phyloP scores from a whole-genome alignment of 2,797 vertebrate genomes.

The Spinus pinus region DNA sequence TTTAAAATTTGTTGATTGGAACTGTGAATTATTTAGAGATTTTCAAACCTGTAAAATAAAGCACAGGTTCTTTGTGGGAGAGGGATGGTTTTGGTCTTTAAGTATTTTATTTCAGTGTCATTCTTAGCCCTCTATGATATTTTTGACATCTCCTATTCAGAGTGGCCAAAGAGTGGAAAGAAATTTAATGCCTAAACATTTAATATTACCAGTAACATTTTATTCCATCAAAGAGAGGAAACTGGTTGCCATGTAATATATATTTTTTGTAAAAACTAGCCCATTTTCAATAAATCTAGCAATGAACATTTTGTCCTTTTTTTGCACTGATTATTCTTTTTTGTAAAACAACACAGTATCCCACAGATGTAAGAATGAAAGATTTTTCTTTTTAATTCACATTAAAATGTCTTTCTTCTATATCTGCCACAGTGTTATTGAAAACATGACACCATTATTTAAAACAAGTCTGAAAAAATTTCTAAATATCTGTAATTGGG shows the following conservation, averaged over 20 bases:
- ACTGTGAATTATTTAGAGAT: background rate
- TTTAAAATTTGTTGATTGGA: background rate
- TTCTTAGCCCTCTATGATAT: background rate
- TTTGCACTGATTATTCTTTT: background rate
- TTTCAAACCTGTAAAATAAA: background rate
- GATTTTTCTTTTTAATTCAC: background rate
- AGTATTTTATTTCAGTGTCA: background rate
- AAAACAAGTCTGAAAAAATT: slow-evolving; percentile 51
- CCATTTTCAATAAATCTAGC: background rate
- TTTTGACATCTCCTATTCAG: background rate
- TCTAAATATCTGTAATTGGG: slow-evolving; percentile 49
- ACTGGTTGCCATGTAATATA: background rate
- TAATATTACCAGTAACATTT: background rate
- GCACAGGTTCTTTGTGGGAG: fast-evolving
- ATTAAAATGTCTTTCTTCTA: background rate
- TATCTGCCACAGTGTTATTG: background rate
- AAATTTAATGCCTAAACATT: background rate
- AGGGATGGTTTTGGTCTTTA: background rate
- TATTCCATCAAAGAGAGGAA: background rate
- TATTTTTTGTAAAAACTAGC: background rate
- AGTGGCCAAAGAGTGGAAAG: background rate
- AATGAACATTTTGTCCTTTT: background rate
- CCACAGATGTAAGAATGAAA: background rate
- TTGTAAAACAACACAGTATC: background rate
- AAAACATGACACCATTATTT: slow-evolving; percentile 53